Evolutionary conservation across 2,797 vertebrate species (phyloP).

Genomic region (Lagodon rhomboides): DNA sequence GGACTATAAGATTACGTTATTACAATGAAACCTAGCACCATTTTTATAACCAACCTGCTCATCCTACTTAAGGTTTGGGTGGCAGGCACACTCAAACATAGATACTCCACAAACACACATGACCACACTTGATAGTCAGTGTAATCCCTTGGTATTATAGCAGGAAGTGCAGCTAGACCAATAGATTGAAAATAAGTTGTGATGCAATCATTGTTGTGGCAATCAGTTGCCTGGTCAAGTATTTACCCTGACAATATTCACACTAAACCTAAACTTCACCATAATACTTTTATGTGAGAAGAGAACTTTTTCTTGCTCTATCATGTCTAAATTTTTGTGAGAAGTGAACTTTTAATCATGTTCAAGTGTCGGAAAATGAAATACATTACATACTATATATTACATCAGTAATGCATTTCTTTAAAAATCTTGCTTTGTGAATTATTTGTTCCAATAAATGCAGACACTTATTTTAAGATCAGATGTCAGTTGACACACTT

Average conservation of each 20-base stretch:
- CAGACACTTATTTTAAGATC: neutral
- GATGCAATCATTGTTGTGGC: no score
- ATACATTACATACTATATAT: neutral
- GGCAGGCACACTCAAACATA: neutral
- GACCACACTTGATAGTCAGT: neutral
- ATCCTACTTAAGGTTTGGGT: neutral
- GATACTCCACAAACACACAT: neutral
- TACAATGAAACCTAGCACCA: neutral
- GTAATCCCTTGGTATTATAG: neutral
- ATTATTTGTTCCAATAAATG: neutral
- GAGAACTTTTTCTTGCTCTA: no score
- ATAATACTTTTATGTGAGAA: no score
- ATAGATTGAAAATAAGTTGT: neutral
- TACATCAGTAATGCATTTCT: neutral
- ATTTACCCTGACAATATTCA: no score
- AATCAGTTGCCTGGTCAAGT: no score
- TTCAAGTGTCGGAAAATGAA: neutral
- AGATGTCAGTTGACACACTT: slow-evolving; percentile 20
- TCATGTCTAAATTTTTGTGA: no score
- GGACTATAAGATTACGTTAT: neutral
- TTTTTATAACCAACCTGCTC: neutral
- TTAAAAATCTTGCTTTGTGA: neutral
- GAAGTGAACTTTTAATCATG: neutral
- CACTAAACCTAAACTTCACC: no score
- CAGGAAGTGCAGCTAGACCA: neutral